A percentile compares a stretch with the other conserved stretches of the same genome.
Evolutionary conservation across 2,888 invertebrate species (phyloP).

Genomic region (Deroplatys truncata): DNA sequence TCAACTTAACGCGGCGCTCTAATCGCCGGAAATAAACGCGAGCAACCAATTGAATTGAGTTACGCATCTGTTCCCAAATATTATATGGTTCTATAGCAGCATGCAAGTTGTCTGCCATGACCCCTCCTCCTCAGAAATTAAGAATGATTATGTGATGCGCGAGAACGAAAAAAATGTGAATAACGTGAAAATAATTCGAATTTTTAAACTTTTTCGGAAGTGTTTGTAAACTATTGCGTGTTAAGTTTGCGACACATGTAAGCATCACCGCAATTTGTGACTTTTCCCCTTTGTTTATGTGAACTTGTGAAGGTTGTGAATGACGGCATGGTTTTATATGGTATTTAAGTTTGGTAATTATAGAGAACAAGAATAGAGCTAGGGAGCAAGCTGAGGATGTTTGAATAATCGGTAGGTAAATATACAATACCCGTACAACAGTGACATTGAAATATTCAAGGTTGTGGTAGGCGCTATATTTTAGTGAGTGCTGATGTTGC

Average conservation of each 20-base stretch:
- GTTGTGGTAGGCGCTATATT: not conserved
- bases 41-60: too few species aligned
- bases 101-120: not conserved
- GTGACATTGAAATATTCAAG: not conserved
- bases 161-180: not conserved
- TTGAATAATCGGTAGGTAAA: not conserved
- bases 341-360: not conserved
- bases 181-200: not conserved
- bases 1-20: too few species aligned
- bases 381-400: not conserved
- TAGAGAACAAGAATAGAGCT: not conserved
- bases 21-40: too few species aligned
- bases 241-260: not conserved
- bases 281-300: not conserved
- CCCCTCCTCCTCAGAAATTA: not conserved
- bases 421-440: not conserved
- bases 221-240: not conserved
- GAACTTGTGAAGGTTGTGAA: not conserved
- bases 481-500: too few species aligned
- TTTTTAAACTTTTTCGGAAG: not conserved
- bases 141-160: not conserved
- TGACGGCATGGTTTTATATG: not conserved
- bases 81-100: not conserved
- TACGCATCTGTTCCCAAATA: not conserved
- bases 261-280: not conserved